Base-by-base conservation (phyloP, 2,888 invertebrate species). In the Meiosimyza platycephala region DNA sequence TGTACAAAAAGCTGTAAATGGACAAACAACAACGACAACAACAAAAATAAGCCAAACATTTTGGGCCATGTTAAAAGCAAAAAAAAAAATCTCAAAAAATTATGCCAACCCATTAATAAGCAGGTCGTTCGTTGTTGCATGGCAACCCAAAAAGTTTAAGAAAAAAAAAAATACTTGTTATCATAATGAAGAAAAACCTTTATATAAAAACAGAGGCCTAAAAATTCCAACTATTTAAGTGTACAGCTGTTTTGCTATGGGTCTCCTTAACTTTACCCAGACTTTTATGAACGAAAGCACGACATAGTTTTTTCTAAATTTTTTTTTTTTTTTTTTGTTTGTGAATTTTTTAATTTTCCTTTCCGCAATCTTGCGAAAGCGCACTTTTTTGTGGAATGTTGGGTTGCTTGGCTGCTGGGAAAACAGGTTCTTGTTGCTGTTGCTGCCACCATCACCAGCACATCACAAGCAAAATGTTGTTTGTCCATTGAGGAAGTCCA, bases 341-440 rank as follows among this genome's bases (percentile, higher is more conserved):
- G 18, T 18, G 16, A 11, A 16, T 54, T 15, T n/a, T 15, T 55
- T 22, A 11, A 33, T 57, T 67, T 57, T 55, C 57, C 57, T 55
- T 67, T 47, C 67, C 67, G 57, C 67, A 67, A 67, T 57, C 55
- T 67, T 57, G 33, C 28, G 52, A 52, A 66, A 52, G 57, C 28
- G 18, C 57, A 57, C 15, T 13, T 13, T 28, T 22, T 57, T 22
- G 57, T 28, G 15, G 28, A 22, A 57, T 57, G 57, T 18, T 18
- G 12, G 7, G 18, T 18, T 57, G n/a, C 16, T 5, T 57, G 12
- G 11, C 22, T 16, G 16, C 22, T 7, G 22, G 18, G 22, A 13
- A 28, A 28, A 28, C 57, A 9, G 57, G 57, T 57, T 57, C 57
- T 18, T 57, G 9, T 18, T 57, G 57, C 22, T 28, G 40, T 2